Evolutionary conservation across 2,113 vertebrate species (phyloP), one percentile per base, ranked within the genome.

Genomic region (Meles meles): DNA sequence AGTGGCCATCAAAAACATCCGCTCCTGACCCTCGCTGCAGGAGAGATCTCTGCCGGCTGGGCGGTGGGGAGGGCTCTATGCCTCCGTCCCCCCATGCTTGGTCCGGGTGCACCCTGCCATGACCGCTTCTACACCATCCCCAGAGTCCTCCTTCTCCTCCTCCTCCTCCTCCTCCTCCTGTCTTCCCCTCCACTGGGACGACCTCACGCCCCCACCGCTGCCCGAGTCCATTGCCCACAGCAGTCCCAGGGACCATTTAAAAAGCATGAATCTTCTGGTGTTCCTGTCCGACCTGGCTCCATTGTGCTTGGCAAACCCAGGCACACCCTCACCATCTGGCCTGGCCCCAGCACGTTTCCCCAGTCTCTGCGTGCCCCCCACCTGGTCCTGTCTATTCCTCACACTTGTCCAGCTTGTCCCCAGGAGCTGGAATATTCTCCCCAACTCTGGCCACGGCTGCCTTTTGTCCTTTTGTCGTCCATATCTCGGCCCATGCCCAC

Each of bases 1-100:
- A 1, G 7, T 7, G 21, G 20, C 57, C 14, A 0, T 52, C 7
- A 1, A 6, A 9, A n/a, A 4, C 4, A 0, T 2, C 6, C 27
- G 0, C 20, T 31, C 37, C 34, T 12, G 9, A 21, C 12, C 44
- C 67, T 29, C 6, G 11, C 47, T 6, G 34, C 3, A 2, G 39
- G 39, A 84, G n/a, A n/a, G 57, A 2, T 15, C 80, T 49, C 27
- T 20, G 42, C 44, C 6, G 20, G 44, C 17, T 15, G n/a, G 1
- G 6, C 12, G 2, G 1, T 3, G 13, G 59, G 42, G 42, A 65
- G 18, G 25, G 52, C 52, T 49, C 11, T 3, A 20, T 20, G 18
- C 9, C 77, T 34, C 52, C 6, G 2, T 37, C 52, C 52, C 79
- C 23, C 52, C 34, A 4, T 14, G 49, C 49, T 25, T 1, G 1